phyloP scores from a whole-genome alignment of 2,113 vertebrate genomes.

The Gambusia affinis region DNA sequence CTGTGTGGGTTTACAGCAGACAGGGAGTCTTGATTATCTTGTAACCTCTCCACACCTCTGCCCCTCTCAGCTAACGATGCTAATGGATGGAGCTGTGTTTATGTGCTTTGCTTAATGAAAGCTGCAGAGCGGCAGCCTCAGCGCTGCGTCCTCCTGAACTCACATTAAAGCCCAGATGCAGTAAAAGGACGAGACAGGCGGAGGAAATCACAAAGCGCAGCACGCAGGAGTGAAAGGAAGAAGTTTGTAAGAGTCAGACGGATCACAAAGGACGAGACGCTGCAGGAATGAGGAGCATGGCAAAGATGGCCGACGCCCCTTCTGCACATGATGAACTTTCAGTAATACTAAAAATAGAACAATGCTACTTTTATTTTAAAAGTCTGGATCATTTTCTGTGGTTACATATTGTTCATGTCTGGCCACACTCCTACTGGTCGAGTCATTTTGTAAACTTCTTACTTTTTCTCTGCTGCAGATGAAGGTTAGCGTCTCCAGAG shows the following conservation, averaged over 20 bases:
- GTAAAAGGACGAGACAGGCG: slow-evolving; percentile 37
- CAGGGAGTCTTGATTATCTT: slow-evolving; percentile 65
- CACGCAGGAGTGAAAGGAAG: slow-evolving; percentile 49
- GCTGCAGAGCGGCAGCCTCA: slow-evolving; percentile 38
- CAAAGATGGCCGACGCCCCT: neutral
- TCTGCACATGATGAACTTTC: neutral
- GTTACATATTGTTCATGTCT: too few species aligned
- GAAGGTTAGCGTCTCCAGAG: too few species aligned
- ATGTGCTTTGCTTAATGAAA: slow-evolving; percentile 66
- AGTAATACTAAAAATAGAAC: too few species aligned
- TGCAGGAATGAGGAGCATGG: slow-evolving; percentile 38
- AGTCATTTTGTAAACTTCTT: too few species aligned
- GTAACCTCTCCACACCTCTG: slow-evolving; percentile 62
- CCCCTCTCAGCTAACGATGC: slow-evolving; percentile 55
- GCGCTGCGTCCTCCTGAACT: slow-evolving; percentile 57
- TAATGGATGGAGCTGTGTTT: slow-evolving; percentile 21
- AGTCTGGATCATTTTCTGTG: too few species aligned
- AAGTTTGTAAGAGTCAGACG: slow-evolving; percentile 62
- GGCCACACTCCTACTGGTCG: too few species aligned
- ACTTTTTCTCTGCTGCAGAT: too few species aligned
- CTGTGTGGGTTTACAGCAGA: slow-evolving; percentile 65
- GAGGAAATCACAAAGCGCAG: slow-evolving; percentile 14
- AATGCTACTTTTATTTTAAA: too few species aligned
- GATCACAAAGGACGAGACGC: slow-evolving; percentile 47
- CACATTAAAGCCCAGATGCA: slow-evolving; percentile 63